phyloP scores from a whole-genome alignment of 1,140 invertebrate species.

The Plectrocnemia conspersa region DNA sequence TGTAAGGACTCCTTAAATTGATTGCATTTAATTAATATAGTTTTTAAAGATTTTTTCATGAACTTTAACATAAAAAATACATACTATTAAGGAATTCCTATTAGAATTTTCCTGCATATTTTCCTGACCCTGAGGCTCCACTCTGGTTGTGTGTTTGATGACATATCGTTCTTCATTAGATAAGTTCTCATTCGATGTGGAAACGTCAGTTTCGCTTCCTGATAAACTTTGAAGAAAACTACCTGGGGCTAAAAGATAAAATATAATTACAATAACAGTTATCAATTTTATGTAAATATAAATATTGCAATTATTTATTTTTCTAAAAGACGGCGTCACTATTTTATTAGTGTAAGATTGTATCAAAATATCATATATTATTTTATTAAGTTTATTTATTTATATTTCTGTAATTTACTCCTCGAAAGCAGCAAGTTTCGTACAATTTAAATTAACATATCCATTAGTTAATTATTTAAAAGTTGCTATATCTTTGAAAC shows the following conservation, averaged over 20 bases:
- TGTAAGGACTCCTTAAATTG: constrained; percentile 46
- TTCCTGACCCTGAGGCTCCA: constrained; percentile 91
- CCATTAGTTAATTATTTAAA: too few relatives aligned
- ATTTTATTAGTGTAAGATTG: too few relatives aligned
- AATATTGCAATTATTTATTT: background rate
- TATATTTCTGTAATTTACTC: too few relatives aligned
- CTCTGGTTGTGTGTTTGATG: constrained; percentile 73
- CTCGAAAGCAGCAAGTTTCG: too few relatives aligned
- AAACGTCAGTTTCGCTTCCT: constrained; percentile 86
- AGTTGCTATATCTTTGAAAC: too few relatives aligned
- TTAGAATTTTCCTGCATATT: constrained; percentile 55
- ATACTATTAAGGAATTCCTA: constrained; percentile 49
- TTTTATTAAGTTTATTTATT: too few relatives aligned
- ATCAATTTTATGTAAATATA: background rate
- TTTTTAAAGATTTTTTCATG: constrained; percentile 1
- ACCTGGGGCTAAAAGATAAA: constrained; percentile 44
- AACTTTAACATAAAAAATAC: constrained; percentile 1
- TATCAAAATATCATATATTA: too few relatives aligned
- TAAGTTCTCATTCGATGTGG: constrained; percentile 84
- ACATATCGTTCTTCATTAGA: constrained; percentile 81
- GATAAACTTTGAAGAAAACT: constrained; percentile 69
- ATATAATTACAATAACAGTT: constrained; percentile 14
- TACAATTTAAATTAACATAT: too few relatives aligned
- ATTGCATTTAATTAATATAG: background rate
- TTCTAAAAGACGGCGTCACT: constrained; percentile 6